Evolutionary conservation across 2,888 invertebrate genomes (phyloP).

Genomic region (Piscicola geometra): DNA sequence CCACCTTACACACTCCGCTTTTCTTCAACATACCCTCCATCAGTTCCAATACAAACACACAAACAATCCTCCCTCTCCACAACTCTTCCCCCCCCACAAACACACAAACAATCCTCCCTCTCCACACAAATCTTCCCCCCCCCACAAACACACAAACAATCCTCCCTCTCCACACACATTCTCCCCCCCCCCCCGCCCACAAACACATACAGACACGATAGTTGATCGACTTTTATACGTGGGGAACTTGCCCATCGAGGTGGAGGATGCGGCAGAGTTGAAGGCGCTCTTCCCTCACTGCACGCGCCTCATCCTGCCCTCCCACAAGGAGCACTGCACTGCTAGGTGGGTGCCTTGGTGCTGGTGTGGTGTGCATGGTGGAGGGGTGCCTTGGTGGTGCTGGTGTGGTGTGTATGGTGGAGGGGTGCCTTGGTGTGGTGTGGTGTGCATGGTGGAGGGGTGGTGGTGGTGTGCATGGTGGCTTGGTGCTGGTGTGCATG

Average conservation of each 20-base stretch:
- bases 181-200: too few species aligned
- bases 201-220: constrained; percentile 37
- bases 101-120: not conserved
- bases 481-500: too few species aligned
- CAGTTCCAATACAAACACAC: not conserved
- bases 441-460: too few species aligned
- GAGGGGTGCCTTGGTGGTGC: not conserved
- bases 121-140: too few species aligned
- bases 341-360: not conserved
- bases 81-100: not conserved
- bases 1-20: too few species aligned
- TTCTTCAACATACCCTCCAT: too few species aligned
- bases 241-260: constrained; percentile 38
- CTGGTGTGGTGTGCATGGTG: not conserved
- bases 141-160: not conserved
- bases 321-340: constrained; percentile 22
- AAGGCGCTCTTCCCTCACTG: constrained; percentile 36
- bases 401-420: not conserved
- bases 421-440: not conserved
- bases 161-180: too few species aligned
- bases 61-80: not conserved
- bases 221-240: constrained; percentile 37
- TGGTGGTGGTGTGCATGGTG: too few species aligned
- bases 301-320: constrained; percentile 35
- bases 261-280: constrained; percentile 17